phyloP scores from a whole-genome alignment of 2,797 vertebrate species.

The Furcifer pardalis region DNA sequence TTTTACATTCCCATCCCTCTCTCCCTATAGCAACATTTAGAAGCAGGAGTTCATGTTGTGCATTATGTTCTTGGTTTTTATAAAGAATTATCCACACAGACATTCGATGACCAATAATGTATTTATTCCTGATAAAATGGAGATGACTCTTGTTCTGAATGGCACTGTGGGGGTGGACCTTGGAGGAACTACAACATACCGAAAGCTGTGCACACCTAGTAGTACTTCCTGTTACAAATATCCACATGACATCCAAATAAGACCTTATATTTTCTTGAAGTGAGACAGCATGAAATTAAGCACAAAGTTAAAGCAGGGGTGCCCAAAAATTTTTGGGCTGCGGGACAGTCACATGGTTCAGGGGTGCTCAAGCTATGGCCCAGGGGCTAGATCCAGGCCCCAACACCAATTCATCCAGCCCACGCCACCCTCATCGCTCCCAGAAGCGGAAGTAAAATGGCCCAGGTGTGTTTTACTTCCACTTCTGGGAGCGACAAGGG shows the following conservation, averaged over 20 bases:
- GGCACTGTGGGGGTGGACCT: too few species aligned
- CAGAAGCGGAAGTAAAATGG: too few species aligned
- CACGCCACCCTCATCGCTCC: too few species aligned
- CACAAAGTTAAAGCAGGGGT: too few species aligned
- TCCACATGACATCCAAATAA: background rate
- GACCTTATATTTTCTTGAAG: background rate
- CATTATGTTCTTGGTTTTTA: background rate
- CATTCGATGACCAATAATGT: background rate
- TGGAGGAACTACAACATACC: background rate
- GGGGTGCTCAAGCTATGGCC: too few species aligned
- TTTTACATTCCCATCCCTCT: background rate
- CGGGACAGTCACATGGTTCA: too few species aligned
- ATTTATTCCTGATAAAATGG: background rate
- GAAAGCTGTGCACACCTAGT: background rate
- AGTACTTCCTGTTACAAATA: background rate
- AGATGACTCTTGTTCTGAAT: background rate
- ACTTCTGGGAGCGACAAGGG: too few species aligned
- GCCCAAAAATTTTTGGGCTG: too few species aligned
- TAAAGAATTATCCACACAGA: background rate
- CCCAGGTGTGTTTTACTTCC: too few species aligned
- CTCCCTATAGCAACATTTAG: background rate
- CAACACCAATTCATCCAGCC: too few species aligned
- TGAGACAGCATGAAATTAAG: background rate
- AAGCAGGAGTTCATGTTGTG: background rate
- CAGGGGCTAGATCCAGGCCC: too few species aligned